Conservation (phyloP, 2,888 invertebrate species). For the Scaptomyza reducta region DNA sequence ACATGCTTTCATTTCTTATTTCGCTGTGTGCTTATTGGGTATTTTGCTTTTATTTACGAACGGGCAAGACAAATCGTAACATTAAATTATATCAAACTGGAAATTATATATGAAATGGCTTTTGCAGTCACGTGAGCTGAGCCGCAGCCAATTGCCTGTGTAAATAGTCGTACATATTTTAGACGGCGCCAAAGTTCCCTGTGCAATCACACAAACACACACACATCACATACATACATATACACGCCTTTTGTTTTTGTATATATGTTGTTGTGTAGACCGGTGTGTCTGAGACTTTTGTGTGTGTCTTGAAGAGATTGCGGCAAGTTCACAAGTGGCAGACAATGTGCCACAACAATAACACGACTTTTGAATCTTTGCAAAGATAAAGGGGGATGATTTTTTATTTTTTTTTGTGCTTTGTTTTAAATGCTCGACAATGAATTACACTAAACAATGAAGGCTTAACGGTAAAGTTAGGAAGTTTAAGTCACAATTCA, state of each 20-base stretch:
- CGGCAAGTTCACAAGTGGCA: constrained; percentile 63
- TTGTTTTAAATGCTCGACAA: constrained; percentile 24
- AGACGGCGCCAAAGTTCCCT: constrained; percentile 55
- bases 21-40: background rate
- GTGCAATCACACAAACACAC: constrained; percentile 10
- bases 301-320: constrained; percentile 46
- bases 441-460: constrained; percentile 1
- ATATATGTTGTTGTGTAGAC: background rate
- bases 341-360: constrained; percentile 40
- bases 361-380: constrained; percentile 26
- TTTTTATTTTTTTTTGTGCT: constrained; percentile 15
- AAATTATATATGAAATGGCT: constrained; percentile 37
- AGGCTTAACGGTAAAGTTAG: background rate
- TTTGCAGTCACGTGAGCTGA: constrained; percentile 45
- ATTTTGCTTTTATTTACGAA: constrained; percentile 46
- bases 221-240: background rate
- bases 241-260: background rate
- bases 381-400: background rate
- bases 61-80: constrained; percentile 30
- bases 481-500: background rate
- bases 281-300: constrained; percentile 19
- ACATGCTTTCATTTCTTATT: constrained; percentile 21
- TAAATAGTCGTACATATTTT: constrained; percentile 71
- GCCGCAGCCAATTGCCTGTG: constrained; percentile 63
- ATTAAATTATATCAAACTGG: constrained; percentile 35